Percentiles rank a stretch among this genome's conserved stretches.
These are phyloP conservation scores for Drosophila nigricruria DNA, from an alignment of 2,888 invertebrate genomes.

Conservation along the genomic window DNA sequence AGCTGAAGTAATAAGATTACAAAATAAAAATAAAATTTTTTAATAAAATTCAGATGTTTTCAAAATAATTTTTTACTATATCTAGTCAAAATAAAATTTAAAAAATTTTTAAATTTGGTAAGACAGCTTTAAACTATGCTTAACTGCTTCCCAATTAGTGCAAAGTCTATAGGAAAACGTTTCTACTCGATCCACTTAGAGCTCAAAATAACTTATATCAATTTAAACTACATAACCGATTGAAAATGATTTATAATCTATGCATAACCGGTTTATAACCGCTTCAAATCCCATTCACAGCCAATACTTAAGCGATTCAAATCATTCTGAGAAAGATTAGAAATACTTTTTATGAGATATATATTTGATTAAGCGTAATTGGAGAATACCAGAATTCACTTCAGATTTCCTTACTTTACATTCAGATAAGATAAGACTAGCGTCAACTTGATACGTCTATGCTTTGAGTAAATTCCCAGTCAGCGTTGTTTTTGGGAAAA, in stretches of 20 bases:
- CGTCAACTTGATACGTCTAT: background rate
- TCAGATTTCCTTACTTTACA: slow-evolving; percentile 1
- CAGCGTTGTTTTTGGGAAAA: slow-evolving; percentile 11
- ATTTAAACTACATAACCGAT: background rate
- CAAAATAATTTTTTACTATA: too few relatives aligned
- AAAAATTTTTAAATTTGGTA: too few relatives aligned
- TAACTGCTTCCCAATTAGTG: background rate
- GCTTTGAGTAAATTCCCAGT: slow-evolving; percentile 1
- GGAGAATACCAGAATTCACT: slow-evolving; percentile 37
- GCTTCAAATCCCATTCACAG: background rate
- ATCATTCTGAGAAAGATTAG: background rate
- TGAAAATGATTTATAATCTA: background rate
- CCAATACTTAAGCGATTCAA: background rate
- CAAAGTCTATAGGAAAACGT: background rate
- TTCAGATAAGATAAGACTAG: slow-evolving; percentile 35
- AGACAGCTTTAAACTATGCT: background rate
- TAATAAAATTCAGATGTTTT: too few relatives aligned
- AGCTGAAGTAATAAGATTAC: too few relatives aligned
- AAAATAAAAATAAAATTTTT: too few relatives aligned
- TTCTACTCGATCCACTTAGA: accelerated
- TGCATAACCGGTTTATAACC: background rate
- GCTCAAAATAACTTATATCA: background rate
- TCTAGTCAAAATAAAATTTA: too few relatives aligned
- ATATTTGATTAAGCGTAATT: slow-evolving; percentile 8
- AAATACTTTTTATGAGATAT: background rate